These are phyloP conservation scores for Perca schrenkii DNA, from an alignment of 2,113 vertebrate genomes.

Conservation along the genomic window DNA sequence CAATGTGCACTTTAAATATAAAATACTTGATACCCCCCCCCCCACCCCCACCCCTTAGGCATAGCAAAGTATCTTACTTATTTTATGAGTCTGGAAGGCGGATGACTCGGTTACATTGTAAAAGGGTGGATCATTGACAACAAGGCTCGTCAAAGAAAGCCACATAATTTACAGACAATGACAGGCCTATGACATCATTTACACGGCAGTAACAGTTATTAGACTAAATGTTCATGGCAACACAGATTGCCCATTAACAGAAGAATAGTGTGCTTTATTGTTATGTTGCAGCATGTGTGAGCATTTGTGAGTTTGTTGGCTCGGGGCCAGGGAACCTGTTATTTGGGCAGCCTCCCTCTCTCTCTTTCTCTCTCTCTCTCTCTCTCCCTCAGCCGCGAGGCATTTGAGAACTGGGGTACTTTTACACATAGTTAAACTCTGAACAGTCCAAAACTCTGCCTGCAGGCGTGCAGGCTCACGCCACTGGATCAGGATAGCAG, in stretches of 20 bases:
- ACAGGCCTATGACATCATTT: constrained; percentile 79
- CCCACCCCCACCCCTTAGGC: not conserved
- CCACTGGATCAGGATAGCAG: constrained; percentile 76
- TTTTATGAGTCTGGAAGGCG: constrained; percentile 8
- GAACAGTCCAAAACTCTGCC: constrained; percentile 77
- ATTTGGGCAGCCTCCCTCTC: constrained; percentile 66
- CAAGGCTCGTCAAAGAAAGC: constrained; percentile 56
- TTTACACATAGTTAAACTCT: constrained; percentile 83
- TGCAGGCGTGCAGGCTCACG: constrained; percentile 38
- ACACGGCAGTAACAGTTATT: constrained; percentile 78
- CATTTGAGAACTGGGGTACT: constrained; percentile 78
- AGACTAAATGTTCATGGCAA: constrained; percentile 77
- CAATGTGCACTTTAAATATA: not conserved
- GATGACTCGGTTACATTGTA: constrained; percentile 36
- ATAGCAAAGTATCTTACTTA: constrained; percentile 14
- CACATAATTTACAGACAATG: constrained; percentile 67
- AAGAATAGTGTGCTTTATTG: constrained; percentile 77
- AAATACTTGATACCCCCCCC: not conserved
- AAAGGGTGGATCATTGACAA: constrained; percentile 65
- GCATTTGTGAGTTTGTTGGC: constrained; percentile 78
- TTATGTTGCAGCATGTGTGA: constrained; percentile 75
- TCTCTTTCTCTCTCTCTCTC: not conserved
- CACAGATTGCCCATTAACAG: constrained; percentile 80
- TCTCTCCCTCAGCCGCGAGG: constrained; percentile 54
- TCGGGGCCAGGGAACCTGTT: constrained; percentile 75